These are phyloP conservation scores for Penaeus indicus DNA, from an alignment of 1,140 invertebrate species.

Conservation along the genomic window DNA sequence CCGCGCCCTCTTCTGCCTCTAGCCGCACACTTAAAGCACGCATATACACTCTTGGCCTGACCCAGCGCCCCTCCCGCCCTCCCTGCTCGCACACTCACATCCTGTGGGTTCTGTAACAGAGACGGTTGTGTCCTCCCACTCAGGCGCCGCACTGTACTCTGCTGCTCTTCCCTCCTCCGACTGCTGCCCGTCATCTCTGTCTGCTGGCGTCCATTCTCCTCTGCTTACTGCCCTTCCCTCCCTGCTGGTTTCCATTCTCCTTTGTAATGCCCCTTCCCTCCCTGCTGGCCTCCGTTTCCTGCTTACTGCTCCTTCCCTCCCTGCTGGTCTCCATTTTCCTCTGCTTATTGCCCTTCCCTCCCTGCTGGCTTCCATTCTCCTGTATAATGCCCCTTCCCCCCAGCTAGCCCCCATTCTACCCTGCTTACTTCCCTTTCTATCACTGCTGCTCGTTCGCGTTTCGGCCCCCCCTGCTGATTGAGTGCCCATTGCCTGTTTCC, in stretches of 20 bases:
- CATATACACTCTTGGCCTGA: too few relatives aligned
- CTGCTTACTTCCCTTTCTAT: neutral
- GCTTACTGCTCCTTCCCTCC: neutral
- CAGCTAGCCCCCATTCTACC: neutral
- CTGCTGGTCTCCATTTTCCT: neutral
- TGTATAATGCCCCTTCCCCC: neutral
- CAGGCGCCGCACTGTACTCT: neutral
- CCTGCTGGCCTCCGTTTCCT: neutral
- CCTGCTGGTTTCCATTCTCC: neutral
- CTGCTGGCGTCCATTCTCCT: too few relatives aligned
- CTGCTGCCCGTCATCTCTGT: too few relatives aligned
- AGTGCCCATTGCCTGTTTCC: neutral
- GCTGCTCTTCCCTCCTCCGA: neutral
- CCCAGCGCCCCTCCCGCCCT: too few relatives aligned
- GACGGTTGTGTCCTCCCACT: too few relatives aligned
- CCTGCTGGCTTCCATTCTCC: too few relatives aligned
- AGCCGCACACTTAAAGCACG: too few relatives aligned
- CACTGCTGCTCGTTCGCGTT: neutral
- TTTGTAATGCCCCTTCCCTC: neutral
- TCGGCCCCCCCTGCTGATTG: neutral
- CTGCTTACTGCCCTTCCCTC: neutral
- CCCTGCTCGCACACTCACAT: too few relatives aligned
- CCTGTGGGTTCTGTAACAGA: too few relatives aligned
- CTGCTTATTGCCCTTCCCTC: too few relatives aligned
- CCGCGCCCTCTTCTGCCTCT: too few relatives aligned